A percentile compares a stretch with the other conserved stretches of the same genome.
These are phyloP conservation scores for Myrmecophaga tridactyla DNA, from an alignment of 2,113 vertebrate genomes.

Conservation along the genomic window DNA sequence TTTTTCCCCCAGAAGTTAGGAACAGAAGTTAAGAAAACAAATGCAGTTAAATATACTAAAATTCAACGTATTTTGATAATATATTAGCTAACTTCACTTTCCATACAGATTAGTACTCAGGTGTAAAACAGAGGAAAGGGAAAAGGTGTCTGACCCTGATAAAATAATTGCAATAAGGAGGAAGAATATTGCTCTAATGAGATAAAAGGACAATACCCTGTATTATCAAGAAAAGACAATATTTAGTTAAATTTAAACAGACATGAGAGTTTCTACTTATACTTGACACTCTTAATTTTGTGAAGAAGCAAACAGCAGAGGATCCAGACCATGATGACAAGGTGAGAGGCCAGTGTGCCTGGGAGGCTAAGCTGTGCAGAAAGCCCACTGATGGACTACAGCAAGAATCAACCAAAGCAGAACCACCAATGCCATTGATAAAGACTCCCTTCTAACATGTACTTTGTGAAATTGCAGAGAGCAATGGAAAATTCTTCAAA, in stretches of 20 bases:
- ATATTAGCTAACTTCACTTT: neutral
- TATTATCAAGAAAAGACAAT: neutral
- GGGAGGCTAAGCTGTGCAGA: neutral
- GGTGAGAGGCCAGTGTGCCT: fast-evolving
- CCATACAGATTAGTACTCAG: neutral
- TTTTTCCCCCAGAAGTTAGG: neutral
- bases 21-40: neutral
- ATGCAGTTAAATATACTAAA: neutral
- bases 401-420: neutral
- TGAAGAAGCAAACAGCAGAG: neutral
- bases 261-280: neutral
- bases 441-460: neutral
- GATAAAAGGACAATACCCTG: neutral
- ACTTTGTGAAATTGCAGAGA: neutral
- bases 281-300: neutral
- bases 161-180: neutral
- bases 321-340: neutral
- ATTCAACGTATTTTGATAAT: neutral
- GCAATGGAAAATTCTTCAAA: neutral
- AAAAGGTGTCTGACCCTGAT: neutral
- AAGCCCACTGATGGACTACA: neutral
- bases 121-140: neutral
- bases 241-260: neutral
- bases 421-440: neutral
- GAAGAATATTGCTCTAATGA: neutral